Evolutionary conservation across 2,797 vertebrate species (phyloP), one percentile per base, ranked within the genome.

Genomic region (Cryptoblepharus egeriae): DNA sequence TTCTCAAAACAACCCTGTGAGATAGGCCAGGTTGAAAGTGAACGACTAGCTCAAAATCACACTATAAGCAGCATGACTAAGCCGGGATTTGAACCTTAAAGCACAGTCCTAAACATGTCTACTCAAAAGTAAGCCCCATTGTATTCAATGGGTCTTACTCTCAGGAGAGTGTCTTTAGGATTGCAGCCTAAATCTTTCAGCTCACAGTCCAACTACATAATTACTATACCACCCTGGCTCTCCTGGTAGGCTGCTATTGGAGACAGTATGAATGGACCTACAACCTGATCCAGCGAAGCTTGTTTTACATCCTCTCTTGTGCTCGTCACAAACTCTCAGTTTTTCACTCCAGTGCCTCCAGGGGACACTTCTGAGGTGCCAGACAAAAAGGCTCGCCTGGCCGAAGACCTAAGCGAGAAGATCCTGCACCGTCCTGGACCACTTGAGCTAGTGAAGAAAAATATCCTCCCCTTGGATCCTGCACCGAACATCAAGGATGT

Each of bases 371-470:
- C 79, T 9, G 84, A 89, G 63, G 32, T 88, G 68, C 90, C 88
- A 45, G 87, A 90, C 69, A 92, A 92, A 32, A 92, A 87, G 37
- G 85, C 83, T 65, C 84, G 89, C 24, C 75, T 92, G 84, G 89
- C 91, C 24, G 89, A 92, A 85, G 86, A 90, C 81, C 75, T 92
- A 74, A 92, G 86, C 61, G 89, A 92, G 87, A 92, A 92, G 75
- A 90, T 92, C 61, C 81, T 92, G 24, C 87, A 90, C 64, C 88
- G 91, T 11, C 91, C 91, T 32, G 91, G 91, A 24, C 91, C 91
- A 13, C 82, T 92, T 75, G 91, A 92, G 45, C 71, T 92, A 26
- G 68, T 92, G 30, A 87, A 90, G 82, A 92, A 92, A 63, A 92
- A 92, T 30, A 90, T 92, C 45, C 85, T 90, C n/a, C 81, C 90